Conservation (phyloP, 2,113 vertebrate species). For the Carlito syrichta region DNA sequence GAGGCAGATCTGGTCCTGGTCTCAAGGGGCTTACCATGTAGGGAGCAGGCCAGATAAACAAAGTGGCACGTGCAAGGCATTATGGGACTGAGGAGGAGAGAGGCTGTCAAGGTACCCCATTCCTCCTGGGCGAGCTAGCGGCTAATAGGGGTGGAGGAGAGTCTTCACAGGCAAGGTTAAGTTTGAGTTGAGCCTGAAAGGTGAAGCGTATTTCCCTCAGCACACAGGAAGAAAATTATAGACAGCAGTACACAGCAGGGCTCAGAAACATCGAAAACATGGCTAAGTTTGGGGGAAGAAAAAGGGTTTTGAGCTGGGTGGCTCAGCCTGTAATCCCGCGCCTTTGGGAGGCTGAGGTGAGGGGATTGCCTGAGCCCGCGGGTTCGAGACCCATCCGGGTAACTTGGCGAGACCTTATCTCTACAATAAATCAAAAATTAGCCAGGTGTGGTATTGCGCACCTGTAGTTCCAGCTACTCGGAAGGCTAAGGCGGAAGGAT, state of each 20-base stretch:
- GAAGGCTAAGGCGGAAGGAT: too few relatives aligned
- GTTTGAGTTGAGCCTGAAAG: background rate
- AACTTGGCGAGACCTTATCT: too few relatives aligned
- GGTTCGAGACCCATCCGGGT: too few relatives aligned
- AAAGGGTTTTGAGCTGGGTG: too few relatives aligned
- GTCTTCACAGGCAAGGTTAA: background rate
- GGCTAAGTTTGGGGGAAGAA: background rate
- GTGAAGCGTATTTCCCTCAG: background rate
- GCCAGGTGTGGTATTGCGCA: too few relatives aligned
- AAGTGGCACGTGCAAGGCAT: background rate
- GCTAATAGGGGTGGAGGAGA: background rate
- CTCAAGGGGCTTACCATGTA: background rate
- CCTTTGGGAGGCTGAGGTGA: too few relatives aligned
- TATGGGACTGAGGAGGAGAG: background rate
- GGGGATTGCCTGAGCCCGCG: too few relatives aligned
- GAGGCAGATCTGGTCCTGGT: background rate
- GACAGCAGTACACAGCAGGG: background rate
- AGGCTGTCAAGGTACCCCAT: rapidly evolving
- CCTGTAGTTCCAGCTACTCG: too few relatives aligned
- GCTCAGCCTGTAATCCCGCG: too few relatives aligned
- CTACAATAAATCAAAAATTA: too few relatives aligned
- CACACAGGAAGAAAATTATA: background rate
- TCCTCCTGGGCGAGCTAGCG: background rate
- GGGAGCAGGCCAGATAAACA: background rate
- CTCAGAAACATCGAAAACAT: background rate